Conservation (phyloP, 1,140 invertebrate genomes). For the Papilio glaucus region DNA sequence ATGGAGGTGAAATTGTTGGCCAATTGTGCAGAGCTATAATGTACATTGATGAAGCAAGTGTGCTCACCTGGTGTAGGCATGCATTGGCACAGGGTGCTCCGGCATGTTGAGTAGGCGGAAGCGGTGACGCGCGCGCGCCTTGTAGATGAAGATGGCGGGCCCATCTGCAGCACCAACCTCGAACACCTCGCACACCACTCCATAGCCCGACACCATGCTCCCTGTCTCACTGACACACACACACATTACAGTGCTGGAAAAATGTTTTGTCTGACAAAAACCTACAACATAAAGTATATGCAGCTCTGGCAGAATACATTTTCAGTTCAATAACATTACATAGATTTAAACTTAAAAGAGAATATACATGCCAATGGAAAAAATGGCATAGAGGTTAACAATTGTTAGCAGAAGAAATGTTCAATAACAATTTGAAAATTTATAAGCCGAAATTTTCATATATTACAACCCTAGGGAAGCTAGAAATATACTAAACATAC, state of each 20-base stretch:
- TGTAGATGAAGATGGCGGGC: conserved; percentile 55
- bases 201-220: conserved; percentile 60
- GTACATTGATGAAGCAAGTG: not conserved
- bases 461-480: too few relatives aligned
- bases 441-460: too few relatives aligned
- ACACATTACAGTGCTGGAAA: conserved; percentile 22
- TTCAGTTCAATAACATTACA: too few relatives aligned
- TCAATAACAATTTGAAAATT: too few relatives aligned
- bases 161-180: conserved; percentile 48
- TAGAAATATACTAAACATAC: conserved; percentile 49
- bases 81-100: conserved; percentile 44
- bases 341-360: too few relatives aligned
- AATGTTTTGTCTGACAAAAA: not conserved
- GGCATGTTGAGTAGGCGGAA: conserved; percentile 60
- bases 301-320: too few relatives aligned
- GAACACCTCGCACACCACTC: conserved; percentile 77
- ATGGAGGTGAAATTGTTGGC: too few relatives aligned
- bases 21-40: too few relatives aligned
- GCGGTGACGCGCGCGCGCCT: conserved; percentile 68
- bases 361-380: too few relatives aligned
- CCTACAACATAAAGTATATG: too few relatives aligned
- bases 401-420: too few relatives aligned
- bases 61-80: conserved; percentile 49
- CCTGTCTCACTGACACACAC: conserved; percentile 54
- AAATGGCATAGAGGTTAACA: too few relatives aligned